Evolutionary conservation across 2,888 invertebrate genomes (phyloP).

Genomic region (Tuberolachnus salignus): DNA sequence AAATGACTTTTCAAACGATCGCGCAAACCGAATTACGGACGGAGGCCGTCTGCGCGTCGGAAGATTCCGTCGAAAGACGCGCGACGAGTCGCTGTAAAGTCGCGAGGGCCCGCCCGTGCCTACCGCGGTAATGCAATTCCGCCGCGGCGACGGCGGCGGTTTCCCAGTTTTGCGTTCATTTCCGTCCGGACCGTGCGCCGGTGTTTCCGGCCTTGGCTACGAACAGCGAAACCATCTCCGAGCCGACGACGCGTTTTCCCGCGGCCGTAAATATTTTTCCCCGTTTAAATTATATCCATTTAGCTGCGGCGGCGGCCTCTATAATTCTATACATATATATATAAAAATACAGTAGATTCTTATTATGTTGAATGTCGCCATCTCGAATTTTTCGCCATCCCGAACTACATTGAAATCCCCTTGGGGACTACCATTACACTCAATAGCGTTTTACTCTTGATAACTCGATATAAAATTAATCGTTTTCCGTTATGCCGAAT

Average conservation of each 20-base stretch:
- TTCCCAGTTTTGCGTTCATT: constrained; percentile 46
- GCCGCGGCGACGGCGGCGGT: constrained; percentile 39
- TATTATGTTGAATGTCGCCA: too few relatives aligned
- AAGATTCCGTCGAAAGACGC: constrained; percentile 28
- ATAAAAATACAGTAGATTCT: too few relatives aligned
- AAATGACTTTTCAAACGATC: constrained; percentile 49
- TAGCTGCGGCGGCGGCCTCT: too few relatives aligned
- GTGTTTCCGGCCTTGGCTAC: constrained; percentile 16
- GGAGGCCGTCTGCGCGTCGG: background rate
- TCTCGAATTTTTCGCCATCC: too few relatives aligned
- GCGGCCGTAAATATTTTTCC: background rate
- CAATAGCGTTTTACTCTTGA: too few relatives aligned
- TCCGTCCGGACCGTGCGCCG: constrained; percentile 32
- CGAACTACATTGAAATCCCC: too few relatives aligned
- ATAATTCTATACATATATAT: too few relatives aligned
- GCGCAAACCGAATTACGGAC: constrained; percentile 44
- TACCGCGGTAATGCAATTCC: constrained; percentile 28
- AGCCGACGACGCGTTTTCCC: background rate
- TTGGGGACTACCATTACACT: too few relatives aligned
- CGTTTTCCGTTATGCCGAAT: too few relatives aligned
- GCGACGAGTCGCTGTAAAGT: background rate
- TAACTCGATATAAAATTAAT: too few relatives aligned
- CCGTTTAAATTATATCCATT: too few relatives aligned
- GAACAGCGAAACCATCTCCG: background rate
- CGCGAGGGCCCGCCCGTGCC: too few relatives aligned